Evolutionary conservation across 2,113 vertebrate genomes (phyloP).

Genomic region (Varanus komodoensis): DNA sequence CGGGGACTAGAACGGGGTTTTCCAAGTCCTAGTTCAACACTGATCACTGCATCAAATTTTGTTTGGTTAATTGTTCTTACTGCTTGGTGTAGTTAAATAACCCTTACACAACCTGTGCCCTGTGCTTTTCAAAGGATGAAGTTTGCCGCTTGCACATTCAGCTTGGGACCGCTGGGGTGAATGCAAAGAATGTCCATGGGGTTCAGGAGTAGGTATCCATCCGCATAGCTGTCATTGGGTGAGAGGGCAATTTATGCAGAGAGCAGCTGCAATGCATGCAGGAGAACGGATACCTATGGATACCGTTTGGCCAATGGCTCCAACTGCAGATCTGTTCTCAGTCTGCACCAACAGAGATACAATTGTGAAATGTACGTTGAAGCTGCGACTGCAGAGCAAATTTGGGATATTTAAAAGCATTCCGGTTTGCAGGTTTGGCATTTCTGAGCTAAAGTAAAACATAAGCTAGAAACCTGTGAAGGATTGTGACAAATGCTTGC

Average conservation of each 20-base stretch:
- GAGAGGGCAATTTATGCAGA: neutral
- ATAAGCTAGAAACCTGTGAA: neutral
- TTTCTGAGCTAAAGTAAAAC: neutral
- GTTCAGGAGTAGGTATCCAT: neutral
- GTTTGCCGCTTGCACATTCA: neutral
- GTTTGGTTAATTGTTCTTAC: neutral
- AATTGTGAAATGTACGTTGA: neutral
- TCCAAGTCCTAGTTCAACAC: neutral
- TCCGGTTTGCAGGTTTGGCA: neutral
- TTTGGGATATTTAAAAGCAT: neutral
- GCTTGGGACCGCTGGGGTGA: neutral
- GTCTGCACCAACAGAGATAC: too few relatives aligned
- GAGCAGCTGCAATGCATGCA: neutral
- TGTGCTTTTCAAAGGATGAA: neutral
- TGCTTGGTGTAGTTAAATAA: neutral
- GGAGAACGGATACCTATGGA: neutral
- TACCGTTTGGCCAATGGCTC: too few relatives aligned
- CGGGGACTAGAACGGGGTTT: too few relatives aligned
- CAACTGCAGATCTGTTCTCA: neutral
- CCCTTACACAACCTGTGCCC: neutral
- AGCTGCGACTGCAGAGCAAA: neutral
- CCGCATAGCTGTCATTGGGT: neutral
- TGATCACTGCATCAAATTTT: neutral
- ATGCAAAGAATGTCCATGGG: slow-evolving; percentile 14
- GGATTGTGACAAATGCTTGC: too few relatives aligned